These are phyloP conservation scores for Clamator glandarius DNA, from an alignment of 2,797 vertebrate genomes.

Conservation along the genomic window DNA sequence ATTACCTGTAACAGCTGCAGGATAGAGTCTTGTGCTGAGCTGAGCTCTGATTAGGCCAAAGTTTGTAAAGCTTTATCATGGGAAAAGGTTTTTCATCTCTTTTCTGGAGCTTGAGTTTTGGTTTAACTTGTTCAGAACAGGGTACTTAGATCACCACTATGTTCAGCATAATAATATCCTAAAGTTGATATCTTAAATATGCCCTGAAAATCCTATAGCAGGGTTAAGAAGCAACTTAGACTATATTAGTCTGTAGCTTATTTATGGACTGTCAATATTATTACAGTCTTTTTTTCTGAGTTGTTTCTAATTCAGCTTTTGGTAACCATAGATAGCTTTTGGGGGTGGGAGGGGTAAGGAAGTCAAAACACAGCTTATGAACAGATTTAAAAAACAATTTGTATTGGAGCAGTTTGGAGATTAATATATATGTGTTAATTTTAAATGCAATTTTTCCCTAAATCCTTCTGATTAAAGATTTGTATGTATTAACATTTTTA, in stretches of 20 bases:
- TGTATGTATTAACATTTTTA: not conserved
- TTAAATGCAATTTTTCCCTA: not conserved
- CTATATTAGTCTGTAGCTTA: not conserved
- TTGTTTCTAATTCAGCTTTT: not conserved
- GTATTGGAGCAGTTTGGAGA: not conserved
- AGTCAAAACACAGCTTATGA: not conserved
- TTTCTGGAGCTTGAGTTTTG: not conserved
- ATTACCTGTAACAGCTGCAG: conserved; percentile 18
- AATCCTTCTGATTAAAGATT: not conserved
- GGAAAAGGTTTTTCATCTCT: not conserved
- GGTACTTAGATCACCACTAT: not conserved
- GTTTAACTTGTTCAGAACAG: not conserved
- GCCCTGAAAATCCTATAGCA: not conserved
- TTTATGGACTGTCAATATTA: not conserved
- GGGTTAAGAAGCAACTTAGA: not conserved
- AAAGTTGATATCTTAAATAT: not conserved
- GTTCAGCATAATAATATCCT: not conserved
- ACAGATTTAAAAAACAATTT: not conserved
- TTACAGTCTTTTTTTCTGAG: not conserved
- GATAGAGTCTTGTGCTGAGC: not conserved
- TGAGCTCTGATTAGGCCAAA: not conserved
- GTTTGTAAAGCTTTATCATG: not conserved
- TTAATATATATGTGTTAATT: not conserved
- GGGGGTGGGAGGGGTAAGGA: not conserved
- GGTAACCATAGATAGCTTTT: not conserved